phyloP scores from a whole-genome alignment of 2,888 invertebrate species.

The Pharmacophagus antenor region DNA sequence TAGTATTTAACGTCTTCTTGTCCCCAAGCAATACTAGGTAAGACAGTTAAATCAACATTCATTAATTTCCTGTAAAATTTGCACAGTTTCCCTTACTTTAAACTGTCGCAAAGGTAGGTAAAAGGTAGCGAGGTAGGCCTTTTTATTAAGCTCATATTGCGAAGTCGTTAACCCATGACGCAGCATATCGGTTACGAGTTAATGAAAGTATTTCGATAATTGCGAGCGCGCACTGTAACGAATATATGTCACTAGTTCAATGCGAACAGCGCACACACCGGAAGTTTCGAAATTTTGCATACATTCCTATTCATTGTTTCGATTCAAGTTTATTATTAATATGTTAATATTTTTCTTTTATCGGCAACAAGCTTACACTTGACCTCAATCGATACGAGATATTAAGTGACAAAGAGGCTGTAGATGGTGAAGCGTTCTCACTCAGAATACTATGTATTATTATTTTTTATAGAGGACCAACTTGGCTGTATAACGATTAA shows the following conservation, averaged over 20 bases:
- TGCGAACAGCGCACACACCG: constrained; percentile 39
- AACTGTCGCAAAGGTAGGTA: constrained; percentile 11
- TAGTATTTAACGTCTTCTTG: no score
- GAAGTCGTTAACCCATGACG: constrained; percentile 1
- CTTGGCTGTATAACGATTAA: no score
- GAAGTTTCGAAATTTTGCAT: constrained; percentile 15
- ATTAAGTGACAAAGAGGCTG: no score
- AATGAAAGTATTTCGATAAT: constrained; percentile 40
- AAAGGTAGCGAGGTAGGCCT: constrained; percentile 10
- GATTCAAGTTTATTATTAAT: neutral
- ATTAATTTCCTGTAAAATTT: neutral
- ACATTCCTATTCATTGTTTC: neutral
- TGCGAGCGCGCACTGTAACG: constrained; percentile 41
- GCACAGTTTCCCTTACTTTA: constrained; percentile 2
- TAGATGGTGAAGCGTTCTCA: no score
- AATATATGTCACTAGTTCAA: constrained; percentile 54
- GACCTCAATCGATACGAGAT: no score
- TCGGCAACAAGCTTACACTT: no score
- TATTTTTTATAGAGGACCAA: no score
- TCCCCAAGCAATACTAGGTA: no score
- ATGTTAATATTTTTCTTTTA: neutral
- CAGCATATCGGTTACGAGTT: constrained; percentile 31
- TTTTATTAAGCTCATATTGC: neutral
- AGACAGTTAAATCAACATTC: no score
- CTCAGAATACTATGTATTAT: no score